Conservation (phyloP, 2,888 invertebrate genomes). For the Euzophera pinguis region DNA sequence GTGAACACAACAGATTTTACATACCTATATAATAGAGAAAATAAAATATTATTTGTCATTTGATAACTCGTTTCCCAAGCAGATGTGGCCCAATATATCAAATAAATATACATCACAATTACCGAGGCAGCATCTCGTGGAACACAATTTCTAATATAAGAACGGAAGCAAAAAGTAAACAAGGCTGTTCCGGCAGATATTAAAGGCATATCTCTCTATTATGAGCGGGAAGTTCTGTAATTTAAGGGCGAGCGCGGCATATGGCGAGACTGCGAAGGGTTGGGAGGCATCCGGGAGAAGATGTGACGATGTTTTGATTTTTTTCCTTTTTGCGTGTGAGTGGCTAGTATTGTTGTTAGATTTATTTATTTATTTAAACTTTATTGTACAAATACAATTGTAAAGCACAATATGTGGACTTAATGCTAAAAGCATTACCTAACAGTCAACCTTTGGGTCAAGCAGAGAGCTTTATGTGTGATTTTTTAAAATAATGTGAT, state of each 20-base stretch:
- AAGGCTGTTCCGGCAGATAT: slow-evolving; percentile 73
- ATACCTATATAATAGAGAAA: no score
- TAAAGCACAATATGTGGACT: no score
- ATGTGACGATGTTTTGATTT: slow-evolving; percentile 25
- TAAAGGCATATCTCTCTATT: slow-evolving; percentile 80
- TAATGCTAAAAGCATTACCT: no score
- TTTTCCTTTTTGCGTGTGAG: background rate
- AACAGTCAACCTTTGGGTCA: no score
- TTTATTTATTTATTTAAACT: no score
- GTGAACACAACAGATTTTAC: no score
- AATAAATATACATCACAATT: slow-evolving; percentile 20
- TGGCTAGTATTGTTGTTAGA: no score
- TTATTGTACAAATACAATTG: no score
- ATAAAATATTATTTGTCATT: background rate
- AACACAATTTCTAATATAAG: slow-evolving; percentile 66
- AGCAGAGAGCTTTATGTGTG: no score
- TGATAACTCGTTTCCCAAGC: background rate
- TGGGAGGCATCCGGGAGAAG: slow-evolving; percentile 18
- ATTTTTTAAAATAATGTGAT: no score
- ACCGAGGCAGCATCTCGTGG: slow-evolving; percentile 14
- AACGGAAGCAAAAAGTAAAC: slow-evolving; percentile 73
- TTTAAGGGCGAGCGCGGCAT: slow-evolving; percentile 76
- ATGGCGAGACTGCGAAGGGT: slow-evolving; percentile 64
- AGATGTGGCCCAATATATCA: background rate
- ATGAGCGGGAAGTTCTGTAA: slow-evolving; percentile 78